phyloP scores from a whole-genome alignment of 2,113 vertebrate genomes.

The Amphiprion percula region DNA sequence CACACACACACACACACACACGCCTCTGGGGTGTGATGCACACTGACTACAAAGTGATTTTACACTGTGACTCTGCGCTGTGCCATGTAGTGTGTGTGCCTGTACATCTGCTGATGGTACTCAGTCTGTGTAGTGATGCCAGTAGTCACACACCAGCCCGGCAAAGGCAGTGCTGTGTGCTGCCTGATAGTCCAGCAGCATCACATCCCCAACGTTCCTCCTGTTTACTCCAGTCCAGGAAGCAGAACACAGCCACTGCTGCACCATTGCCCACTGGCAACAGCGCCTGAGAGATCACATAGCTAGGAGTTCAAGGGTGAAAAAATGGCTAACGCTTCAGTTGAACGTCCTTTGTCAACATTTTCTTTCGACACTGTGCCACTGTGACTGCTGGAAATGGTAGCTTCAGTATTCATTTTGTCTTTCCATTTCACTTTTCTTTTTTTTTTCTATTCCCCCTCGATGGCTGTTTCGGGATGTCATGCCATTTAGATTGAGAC shows the following conservation, averaged over 20 bases:
- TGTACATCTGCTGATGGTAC: constrained; percentile 68
- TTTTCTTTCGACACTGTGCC: constrained; percentile 11
- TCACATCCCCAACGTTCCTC: constrained; percentile 46
- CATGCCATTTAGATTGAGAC: background rate
- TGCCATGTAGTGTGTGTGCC: constrained; percentile 67
- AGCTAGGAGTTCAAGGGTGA: constrained; percentile 63
- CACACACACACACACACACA: constrained; percentile 29
- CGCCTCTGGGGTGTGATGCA: constrained; percentile 62
- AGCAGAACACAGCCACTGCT: constrained; percentile 54
- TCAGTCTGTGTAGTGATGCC: constrained; percentile 81
- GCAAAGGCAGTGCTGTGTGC: constrained; percentile 74
- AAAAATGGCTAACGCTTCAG: constrained; percentile 33
- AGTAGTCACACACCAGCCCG: constrained; percentile 76
- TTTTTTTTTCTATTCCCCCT: background rate
- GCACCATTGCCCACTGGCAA: constrained; percentile 60
- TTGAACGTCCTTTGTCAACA: constrained; percentile 23
- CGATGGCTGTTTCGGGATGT: constrained; percentile 5
- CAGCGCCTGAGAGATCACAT: constrained; percentile 54
- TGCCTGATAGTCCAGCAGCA: constrained; percentile 74
- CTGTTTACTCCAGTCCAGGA: constrained; percentile 62
- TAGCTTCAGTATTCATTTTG: constrained; percentile 10
- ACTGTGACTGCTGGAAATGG: constrained; percentile 15
- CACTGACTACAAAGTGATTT: constrained; percentile 82
- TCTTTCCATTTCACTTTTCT: background rate
- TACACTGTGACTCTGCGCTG: constrained; percentile 74